These are phyloP conservation scores for Calameuta pallipes DNA, from an alignment of 2,888 invertebrate species.

Conservation along the genomic window DNA sequence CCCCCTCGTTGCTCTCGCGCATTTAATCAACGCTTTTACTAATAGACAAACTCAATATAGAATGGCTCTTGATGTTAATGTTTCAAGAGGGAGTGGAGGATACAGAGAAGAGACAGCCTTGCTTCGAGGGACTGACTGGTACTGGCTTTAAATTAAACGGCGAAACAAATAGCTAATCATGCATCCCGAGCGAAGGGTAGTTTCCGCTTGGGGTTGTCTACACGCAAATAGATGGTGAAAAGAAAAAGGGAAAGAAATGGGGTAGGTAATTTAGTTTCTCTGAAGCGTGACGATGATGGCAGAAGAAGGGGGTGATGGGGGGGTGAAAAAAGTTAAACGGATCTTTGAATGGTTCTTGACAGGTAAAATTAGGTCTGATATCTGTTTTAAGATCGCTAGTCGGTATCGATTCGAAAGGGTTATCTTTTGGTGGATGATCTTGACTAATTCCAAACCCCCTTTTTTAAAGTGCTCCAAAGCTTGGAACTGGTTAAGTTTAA, in stretches of 20 bases:
- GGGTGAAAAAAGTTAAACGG: neutral
- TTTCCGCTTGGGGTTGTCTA: constrained; percentile 33
- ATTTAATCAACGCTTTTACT: constrained; percentile 63
- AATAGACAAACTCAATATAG: constrained; percentile 62
- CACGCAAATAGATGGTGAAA: neutral
- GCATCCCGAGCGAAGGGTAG: constrained; percentile 42
- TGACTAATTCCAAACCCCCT: constrained; percentile 14
- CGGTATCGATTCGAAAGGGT: neutral
- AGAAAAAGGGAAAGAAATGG: constrained; percentile 17
- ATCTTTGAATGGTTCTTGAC: neutral
- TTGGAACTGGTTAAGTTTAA: constrained; percentile 30
- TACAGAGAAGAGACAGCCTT: constrained; percentile 9
- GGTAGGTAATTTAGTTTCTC: neutral
- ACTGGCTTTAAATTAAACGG: constrained; percentile 58
- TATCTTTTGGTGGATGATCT: neutral
- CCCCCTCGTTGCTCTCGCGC: constrained; percentile 40
- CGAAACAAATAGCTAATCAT: constrained; percentile 64
- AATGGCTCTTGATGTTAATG: constrained; percentile 54
- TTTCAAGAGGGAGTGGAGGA: constrained; percentile 8
- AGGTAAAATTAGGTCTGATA: neutral
- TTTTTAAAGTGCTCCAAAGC: neutral
- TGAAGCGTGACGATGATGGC: constrained; percentile 5
- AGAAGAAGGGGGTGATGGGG: constrained; percentile 10
- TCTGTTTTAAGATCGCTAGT: neutral
- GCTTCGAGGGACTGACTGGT: constrained; percentile 31